Evolutionary conservation across 1,140 invertebrate species (phyloP).

Genomic region (Mercenaria mercenaria): DNA sequence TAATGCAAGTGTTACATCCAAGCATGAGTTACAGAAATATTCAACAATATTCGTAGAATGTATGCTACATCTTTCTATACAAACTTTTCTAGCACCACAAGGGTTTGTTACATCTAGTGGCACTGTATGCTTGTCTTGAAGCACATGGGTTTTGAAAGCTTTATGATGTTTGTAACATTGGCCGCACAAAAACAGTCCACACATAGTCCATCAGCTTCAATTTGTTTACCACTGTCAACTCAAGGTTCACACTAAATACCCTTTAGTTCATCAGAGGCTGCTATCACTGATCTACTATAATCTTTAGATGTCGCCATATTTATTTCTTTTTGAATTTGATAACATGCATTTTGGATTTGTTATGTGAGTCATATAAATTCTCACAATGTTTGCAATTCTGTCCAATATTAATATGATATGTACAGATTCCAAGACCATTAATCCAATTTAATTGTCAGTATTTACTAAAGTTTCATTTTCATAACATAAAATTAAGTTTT

Average conservation of each 20-base stretch:
- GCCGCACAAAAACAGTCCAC: not conserved
- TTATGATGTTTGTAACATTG: not conserved
- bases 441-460: too few species aligned
- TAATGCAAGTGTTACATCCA: not conserved
- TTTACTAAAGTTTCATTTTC: too few species aligned
- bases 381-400: too few species aligned
- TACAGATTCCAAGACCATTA: too few species aligned
- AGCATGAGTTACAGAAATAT: not conserved
- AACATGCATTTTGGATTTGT: too few species aligned
- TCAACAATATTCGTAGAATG: not conserved
- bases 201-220: not conserved
- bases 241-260: slow-evolving; percentile 3
- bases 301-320: not conserved
- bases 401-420: too few species aligned
- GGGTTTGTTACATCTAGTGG: not conserved
- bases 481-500: too few species aligned
- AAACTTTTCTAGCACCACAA: not conserved
- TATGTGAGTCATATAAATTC: too few species aligned
- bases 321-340: not conserved
- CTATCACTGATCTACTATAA: not conserved
- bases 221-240: not conserved
- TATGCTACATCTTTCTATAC: not conserved
- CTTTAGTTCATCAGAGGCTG: not conserved
- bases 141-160: not conserved
- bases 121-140: not conserved